Conservation (phyloP, 1,140 invertebrate genomes). For the Euwallacea fornicatus region DNA sequence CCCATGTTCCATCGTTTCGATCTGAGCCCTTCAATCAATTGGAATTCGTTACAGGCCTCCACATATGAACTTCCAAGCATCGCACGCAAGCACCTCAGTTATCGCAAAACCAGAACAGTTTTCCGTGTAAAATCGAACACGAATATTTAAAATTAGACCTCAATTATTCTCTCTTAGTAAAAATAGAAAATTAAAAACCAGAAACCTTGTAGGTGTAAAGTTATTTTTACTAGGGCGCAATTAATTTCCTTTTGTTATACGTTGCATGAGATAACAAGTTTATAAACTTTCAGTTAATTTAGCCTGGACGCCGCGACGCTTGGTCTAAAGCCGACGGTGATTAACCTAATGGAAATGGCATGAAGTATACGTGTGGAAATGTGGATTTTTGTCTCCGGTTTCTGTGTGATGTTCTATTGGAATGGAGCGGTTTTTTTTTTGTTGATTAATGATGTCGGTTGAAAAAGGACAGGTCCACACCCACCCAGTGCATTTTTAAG, state of each 20-base stretch:
- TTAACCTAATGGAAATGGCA: slow-evolving; percentile 9
- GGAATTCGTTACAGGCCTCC: too few relatives aligned
- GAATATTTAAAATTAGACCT: slow-evolving; percentile 22
- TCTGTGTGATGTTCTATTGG: too few relatives aligned
- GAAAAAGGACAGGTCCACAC: too few relatives aligned
- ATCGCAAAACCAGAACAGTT: too few relatives aligned
- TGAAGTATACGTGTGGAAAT: not conserved
- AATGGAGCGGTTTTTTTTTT: too few relatives aligned
- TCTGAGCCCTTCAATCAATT: too few relatives aligned
- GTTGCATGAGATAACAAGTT: slow-evolving; percentile 25
- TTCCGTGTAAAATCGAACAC: slow-evolving; percentile 21
- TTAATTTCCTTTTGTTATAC: slow-evolving; percentile 28
- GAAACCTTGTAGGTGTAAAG: slow-evolving; percentile 28
- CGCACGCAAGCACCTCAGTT: too few relatives aligned
- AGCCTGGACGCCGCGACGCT: slow-evolving; percentile 3
- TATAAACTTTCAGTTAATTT: slow-evolving; percentile 25
- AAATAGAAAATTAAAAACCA: slow-evolving; percentile 27
- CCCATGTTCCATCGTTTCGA: too few relatives aligned
- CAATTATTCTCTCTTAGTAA: slow-evolving; percentile 14
- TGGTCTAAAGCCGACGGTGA: slow-evolving; percentile 2
- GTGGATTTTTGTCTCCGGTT: not conserved
- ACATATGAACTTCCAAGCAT: too few relatives aligned
- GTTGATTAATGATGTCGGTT: too few relatives aligned
- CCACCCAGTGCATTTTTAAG: too few relatives aligned
- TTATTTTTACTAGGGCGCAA: slow-evolving; percentile 23